phyloP scores from a whole-genome alignment of 2,113 vertebrate species.

The Marmota monax region DNA sequence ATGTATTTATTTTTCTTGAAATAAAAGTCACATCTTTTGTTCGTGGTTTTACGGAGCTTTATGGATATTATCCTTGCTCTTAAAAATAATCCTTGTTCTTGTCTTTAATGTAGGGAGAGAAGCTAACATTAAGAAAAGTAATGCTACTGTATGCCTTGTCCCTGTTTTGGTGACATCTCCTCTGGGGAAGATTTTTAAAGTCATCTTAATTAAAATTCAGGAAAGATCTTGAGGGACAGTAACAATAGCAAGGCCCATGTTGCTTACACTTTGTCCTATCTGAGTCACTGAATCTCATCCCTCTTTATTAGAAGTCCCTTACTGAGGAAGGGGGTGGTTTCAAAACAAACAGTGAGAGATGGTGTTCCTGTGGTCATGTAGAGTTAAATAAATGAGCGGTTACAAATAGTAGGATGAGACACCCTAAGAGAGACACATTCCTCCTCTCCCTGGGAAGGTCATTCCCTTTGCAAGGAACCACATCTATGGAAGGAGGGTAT shows the following conservation, averaged over 20 bases:
- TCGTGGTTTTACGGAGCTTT: background rate
- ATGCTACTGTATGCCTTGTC: background rate
- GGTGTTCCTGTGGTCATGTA: accelerated
- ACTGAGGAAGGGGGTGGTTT: background rate
- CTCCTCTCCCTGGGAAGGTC: background rate
- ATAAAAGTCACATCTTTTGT: background rate
- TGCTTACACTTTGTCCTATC: background rate
- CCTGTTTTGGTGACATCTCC: background rate
- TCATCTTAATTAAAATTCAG: background rate
- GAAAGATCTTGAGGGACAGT: background rate
- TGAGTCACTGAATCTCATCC: background rate
- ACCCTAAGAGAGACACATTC: background rate
- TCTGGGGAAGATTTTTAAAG: background rate
- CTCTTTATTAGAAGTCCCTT: background rate
- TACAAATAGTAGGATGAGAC: background rate
- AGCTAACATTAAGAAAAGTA: background rate
- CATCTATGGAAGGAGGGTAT: background rate
- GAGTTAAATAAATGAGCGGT: background rate
- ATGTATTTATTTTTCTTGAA: background rate
- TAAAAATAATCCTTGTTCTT: background rate
- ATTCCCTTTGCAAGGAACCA: background rate
- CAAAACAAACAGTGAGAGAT: background rate
- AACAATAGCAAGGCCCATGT: accelerated
- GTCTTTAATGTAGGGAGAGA: background rate
- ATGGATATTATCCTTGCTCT: background rate